Conservation (phyloP, 2,113 vertebrate genomes). For the Scartelaos histophorus region DNA sequence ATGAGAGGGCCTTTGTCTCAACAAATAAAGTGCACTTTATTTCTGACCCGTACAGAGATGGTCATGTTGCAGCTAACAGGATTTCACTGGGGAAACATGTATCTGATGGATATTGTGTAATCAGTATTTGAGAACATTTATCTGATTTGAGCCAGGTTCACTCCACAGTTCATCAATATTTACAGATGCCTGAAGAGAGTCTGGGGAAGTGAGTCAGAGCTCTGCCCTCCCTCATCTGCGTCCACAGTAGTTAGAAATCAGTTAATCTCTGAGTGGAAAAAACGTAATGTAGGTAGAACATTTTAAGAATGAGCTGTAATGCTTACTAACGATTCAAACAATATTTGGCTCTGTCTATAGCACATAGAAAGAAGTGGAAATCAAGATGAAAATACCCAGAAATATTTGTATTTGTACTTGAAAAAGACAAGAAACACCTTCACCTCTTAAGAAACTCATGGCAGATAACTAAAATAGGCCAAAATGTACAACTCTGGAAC, state of each 20-base stretch:
- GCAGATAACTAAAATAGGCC: no score
- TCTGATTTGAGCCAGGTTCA: constrained; percentile 12
- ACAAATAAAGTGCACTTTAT: constrained; percentile 47
- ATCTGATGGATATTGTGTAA: constrained; percentile 7
- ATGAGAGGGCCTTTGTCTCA: constrained; percentile 7
- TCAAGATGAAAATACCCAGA: not conserved
- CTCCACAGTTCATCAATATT: constrained; percentile 15
- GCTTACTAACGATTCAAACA: no score
- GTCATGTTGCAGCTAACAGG: constrained; percentile 10
- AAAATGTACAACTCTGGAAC: no score
- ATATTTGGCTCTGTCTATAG: no score
- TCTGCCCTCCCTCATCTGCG: not conserved
- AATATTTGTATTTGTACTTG: no score
- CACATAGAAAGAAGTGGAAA: not conserved
- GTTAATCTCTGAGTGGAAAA: not conserved
- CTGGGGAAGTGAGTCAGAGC: constrained; percentile 35
- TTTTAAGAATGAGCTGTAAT: no score
- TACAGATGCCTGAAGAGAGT: constrained; percentile 12
- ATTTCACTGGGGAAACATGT: not conserved
- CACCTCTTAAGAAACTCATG: no score
- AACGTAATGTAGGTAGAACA: no score
- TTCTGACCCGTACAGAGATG: not conserved
- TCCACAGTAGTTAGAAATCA: constrained; percentile 4
- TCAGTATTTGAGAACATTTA: not conserved
- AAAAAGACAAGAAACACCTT: not conserved